Evolutionary conservation across 2,888 invertebrate genomes (phyloP).

Genomic region (Drosophila subquinaria): DNA sequence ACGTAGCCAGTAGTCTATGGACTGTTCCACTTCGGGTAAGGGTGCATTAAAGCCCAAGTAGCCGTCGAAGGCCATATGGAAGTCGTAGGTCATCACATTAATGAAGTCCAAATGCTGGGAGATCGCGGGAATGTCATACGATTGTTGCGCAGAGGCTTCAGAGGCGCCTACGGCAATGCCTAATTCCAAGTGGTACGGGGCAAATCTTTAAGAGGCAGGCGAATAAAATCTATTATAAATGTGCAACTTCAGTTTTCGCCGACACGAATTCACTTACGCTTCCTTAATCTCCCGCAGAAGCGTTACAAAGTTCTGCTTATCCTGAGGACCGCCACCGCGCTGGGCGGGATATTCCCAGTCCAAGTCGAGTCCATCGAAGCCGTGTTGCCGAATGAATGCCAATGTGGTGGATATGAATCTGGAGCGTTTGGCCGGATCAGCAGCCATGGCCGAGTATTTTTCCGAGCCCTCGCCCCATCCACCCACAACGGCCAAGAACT

Average conservation of each 20-base stretch:
- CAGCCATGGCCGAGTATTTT: slow-evolving; percentile 93
- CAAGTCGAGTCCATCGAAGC: slow-evolving; percentile 95
- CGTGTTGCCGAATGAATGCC: slow-evolving; percentile 91
- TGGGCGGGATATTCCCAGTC: slow-evolving; percentile 96
- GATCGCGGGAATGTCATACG: slow-evolving; percentile 76
- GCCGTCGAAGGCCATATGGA: slow-evolving; percentile 59
- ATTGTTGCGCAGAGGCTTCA: slow-evolving; percentile 46
- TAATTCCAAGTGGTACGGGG: slow-evolving; percentile 86
- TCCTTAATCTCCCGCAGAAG: slow-evolving; percentile 69
- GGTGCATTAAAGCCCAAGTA: slow-evolving; percentile 74
- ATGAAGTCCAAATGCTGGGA: slow-evolving; percentile 69
- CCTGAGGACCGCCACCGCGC: slow-evolving; percentile 85
- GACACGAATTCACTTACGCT: slow-evolving; percentile 52
- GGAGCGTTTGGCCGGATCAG: slow-evolving; percentile 89
- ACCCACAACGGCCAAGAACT: slow-evolving; percentile 94
- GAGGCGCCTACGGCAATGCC: slow-evolving; percentile 88
- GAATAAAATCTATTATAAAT: no score
- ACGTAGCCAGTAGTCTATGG: slow-evolving; percentile 93
- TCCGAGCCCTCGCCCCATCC: slow-evolving; percentile 97
- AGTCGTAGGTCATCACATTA: slow-evolving; percentile 81
- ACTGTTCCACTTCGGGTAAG: slow-evolving; percentile 91
- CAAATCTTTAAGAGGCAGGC: slow-evolving; percentile 45
- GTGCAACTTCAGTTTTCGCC: background rate
- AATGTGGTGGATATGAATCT: slow-evolving; percentile 91
- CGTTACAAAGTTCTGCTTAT: slow-evolving; percentile 90